Evolutionary conservation across 2,888 invertebrate genomes (phyloP), one percentile per base, ranked within the genome.

Genomic region (Troides oblongomaculatus): DNA sequence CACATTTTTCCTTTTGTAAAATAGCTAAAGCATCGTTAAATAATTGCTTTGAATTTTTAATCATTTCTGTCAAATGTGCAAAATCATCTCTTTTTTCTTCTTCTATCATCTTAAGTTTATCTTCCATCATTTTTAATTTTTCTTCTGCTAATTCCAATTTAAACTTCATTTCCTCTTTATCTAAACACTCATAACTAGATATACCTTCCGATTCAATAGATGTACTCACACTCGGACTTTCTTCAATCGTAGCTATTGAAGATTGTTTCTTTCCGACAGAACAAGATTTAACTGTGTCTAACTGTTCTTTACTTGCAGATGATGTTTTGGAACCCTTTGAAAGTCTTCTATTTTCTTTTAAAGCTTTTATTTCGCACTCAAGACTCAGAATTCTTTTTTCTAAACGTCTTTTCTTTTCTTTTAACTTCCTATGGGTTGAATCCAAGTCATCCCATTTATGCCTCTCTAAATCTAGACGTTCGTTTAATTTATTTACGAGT

Each of bases 61-160:
- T 89, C 91, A 93, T 93, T 79, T 89, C 93, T 73, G 90, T 94
- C 75, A 93, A 93, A 81, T 90, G 85, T 58, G 84, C 83, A 58
- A 92, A 89, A 84, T 95, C 95, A 25, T 93, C 86, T 67, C 91
- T 92, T 78, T 95, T 94, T 77, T 95, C 95, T 73, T 94, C 93
- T 75, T 94, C 94, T 50, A 95, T 90, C 80, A 95, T 94, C 77
- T 93, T 93, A 57, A 95, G 80, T 79, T 94, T 93, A 59, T 94
- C 94, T 79, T 94, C 94, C 80, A 95, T 85, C 23, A 94, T 94
- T 79, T 94, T 94, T 59, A 95, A 89, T 76, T 94, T 94, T 82
- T 96, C 95, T 77, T 95, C 94, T 0, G 95, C 92, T 68, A 96
- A 82, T 79, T 95, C 94, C 67, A 95, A 80, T 77, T 87, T 92